Conservation (phyloP, 2,797 vertebrate genomes). For the Fistularia commersonii region DNA sequence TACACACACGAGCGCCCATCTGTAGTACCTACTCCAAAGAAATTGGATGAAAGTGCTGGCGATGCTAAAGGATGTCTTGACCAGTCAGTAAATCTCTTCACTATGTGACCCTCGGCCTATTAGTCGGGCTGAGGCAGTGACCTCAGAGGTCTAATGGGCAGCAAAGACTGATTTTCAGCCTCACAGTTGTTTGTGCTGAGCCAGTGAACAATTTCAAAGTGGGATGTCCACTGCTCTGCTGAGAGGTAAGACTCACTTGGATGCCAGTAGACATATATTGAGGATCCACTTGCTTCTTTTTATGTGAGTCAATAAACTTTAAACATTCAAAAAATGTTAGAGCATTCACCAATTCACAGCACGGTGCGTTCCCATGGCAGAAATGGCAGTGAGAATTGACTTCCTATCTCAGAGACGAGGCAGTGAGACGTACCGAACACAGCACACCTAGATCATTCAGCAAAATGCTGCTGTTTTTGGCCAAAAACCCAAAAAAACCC, state of each 20-base stretch:
- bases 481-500: no score
- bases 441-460: no score
- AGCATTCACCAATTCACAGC: no score
- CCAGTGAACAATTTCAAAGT: constrained; percentile 41
- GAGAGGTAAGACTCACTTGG: constrained; percentile 27
- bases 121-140: constrained; percentile 42
- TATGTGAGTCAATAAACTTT: no score
- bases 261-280: constrained; percentile 6
- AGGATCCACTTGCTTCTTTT: no score
- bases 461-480: no score
- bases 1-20: constrained; percentile 20
- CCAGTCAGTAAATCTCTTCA: constrained; percentile 52
- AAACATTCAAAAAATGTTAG: no score
- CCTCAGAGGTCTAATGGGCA: constrained; percentile 39
- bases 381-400: no score
- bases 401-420: no score
- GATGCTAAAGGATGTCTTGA: constrained; percentile 47
- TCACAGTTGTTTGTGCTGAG: constrained; percentile 40
- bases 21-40: constrained; percentile 6
- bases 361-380: no score
- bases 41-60: constrained; percentile 44
- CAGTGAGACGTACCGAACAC: no score
- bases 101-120: constrained; percentile 36
- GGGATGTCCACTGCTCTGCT: constrained; percentile 16
- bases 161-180: constrained; percentile 21